Evolutionary conservation across 1,140 invertebrate species (phyloP).

Genomic region (Pseudomyrmex flavicornis): DNA sequence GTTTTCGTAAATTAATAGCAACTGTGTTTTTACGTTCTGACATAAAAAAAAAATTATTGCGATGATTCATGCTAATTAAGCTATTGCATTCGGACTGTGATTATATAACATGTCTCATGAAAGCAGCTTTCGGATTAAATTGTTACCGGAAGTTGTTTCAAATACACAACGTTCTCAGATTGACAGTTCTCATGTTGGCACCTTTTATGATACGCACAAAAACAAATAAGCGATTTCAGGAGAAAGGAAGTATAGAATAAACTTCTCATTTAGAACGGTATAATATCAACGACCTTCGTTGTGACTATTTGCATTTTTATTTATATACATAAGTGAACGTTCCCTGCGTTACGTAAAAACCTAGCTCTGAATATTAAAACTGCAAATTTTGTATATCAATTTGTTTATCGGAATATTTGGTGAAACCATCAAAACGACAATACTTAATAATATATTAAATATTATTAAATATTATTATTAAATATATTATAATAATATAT

Average conservation of each 20-base stretch:
- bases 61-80: too few species aligned
- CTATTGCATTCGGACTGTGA: background rate
- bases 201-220: background rate
- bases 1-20: too few species aligned
- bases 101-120: slow-evolving; percentile 8
- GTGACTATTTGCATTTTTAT: background rate
- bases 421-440: too few species aligned
- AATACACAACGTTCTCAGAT: background rate
- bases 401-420: too few species aligned
- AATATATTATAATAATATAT: too few species aligned
- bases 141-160: background rate
- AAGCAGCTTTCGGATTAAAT: slow-evolving; percentile 10
- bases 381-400: too few species aligned
- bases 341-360: too few species aligned
- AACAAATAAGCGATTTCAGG: slow-evolving; percentile 7
- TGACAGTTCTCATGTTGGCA: background rate
- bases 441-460: too few species aligned
- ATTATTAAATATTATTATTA: too few species aligned
- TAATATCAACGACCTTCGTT: slow-evolving; percentile 26
- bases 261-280: slow-evolving; percentile 26
- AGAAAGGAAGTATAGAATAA: slow-evolving; percentile 29
- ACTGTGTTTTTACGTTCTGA: too few species aligned
- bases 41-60: background rate
- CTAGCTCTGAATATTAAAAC: background rate
- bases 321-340: slow-evolving; percentile 1